These are phyloP conservation scores for Antheraea pernyi DNA, from an alignment of 1,140 invertebrate species.

Conservation along the genomic window DNA sequence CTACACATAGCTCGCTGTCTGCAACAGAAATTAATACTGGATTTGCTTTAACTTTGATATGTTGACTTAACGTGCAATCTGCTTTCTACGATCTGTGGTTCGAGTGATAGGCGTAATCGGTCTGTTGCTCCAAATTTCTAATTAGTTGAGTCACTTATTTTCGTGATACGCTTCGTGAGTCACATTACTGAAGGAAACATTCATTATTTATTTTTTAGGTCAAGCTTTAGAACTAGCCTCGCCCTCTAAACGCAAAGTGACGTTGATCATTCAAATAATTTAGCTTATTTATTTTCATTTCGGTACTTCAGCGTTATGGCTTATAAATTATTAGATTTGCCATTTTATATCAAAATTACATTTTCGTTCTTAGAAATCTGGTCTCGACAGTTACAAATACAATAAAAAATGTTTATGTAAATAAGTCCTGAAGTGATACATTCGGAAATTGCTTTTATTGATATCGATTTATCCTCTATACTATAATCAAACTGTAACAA, in stretches of 20 bases:
- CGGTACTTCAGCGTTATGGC: background rate
- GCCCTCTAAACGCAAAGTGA: background rate
- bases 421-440: too few species aligned
- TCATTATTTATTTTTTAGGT: background rate
- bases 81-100: background rate
- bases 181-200: background rate
- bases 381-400: too few species aligned
- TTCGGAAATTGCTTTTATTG: too few species aligned
- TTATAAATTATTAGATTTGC: background rate
- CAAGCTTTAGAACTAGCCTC: background rate
- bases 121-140: slow-evolving; percentile 12
- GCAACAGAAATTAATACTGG: too few species aligned
- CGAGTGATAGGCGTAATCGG: slow-evolving; percentile 10
- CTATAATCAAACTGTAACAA: too few species aligned
- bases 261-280: background rate
- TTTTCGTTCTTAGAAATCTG: too few species aligned
- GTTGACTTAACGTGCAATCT: background rate
- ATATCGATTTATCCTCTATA: too few species aligned
- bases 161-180: background rate
- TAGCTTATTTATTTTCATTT: background rate
- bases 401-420: too few species aligned
- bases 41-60: too few species aligned
- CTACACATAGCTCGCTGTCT: too few species aligned
- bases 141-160: slow-evolving; percentile 2
- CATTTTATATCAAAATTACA: too few species aligned